Conservation (phyloP, 2,113 vertebrate genomes). For the Antigone vipio region DNA sequence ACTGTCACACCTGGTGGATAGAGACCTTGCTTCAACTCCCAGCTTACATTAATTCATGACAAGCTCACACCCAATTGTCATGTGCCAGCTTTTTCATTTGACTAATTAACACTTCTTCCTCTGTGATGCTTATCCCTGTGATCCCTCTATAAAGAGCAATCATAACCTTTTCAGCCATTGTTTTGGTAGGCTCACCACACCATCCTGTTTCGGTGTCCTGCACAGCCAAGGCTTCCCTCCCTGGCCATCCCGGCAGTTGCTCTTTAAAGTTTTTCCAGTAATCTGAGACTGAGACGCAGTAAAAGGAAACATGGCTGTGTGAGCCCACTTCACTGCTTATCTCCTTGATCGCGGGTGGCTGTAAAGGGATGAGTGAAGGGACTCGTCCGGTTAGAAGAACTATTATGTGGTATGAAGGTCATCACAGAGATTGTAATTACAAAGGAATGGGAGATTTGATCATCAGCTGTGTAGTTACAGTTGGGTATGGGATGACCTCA, state of each 20-base stretch:
- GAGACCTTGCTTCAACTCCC: background rate
- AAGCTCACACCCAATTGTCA: background rate
- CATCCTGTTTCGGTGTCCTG: background rate
- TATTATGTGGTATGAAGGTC: background rate
- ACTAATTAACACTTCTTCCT: background rate
- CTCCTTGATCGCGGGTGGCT: background rate
- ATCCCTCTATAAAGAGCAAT: background rate
- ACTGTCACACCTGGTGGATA: background rate
- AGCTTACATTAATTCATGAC: background rate
- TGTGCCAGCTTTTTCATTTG: background rate
- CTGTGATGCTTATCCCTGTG: background rate
- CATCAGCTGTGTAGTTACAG: background rate
- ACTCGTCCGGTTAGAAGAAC: background rate
- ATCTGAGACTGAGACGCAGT: background rate
- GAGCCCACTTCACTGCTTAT: background rate
- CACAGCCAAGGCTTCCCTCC: background rate
- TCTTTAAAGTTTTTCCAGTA: background rate
- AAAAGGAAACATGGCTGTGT: background rate
- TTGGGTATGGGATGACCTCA: background rate
- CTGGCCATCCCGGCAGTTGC: background rate
- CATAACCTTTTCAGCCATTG: background rate
- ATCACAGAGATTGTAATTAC: background rate
- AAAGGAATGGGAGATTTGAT: background rate
- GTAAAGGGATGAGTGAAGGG: background rate
- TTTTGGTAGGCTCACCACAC: background rate